These are phyloP conservation scores for Sprattus sprattus DNA, from an alignment of 2,113 vertebrate genomes.

Conservation along the genomic window DNA sequence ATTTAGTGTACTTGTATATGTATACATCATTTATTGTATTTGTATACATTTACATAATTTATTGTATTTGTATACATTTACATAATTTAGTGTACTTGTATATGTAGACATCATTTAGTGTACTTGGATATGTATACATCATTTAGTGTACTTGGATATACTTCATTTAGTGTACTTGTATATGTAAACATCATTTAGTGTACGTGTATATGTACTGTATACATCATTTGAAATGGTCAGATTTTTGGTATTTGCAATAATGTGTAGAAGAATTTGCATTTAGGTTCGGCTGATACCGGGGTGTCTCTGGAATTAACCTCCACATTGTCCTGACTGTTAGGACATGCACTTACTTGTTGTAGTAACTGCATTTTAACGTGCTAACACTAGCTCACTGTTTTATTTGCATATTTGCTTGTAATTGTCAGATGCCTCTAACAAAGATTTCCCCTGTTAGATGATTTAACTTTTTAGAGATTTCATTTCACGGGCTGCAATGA, in stretches of 20 bases:
- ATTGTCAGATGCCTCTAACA: background rate
- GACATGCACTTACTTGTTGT: slow-evolving; percentile 52
- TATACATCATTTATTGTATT: too few relatives aligned
- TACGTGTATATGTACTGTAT: background rate
- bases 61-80: too few relatives aligned
- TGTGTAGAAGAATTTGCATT: background rate
- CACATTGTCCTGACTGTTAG: slow-evolving; percentile 1
- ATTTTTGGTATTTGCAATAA: background rate
- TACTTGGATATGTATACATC: too few relatives aligned
- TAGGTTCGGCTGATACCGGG: background rate
- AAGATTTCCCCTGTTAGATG: background rate
- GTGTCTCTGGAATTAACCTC: background rate
- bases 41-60: too few relatives aligned
- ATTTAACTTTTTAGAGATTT: background rate
- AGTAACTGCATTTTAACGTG: slow-evolving; percentile 42
- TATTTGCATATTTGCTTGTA: background rate
- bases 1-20: too few relatives aligned
- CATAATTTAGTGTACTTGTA: too few relatives aligned
- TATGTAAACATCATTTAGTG: too few relatives aligned
- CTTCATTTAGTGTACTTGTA: too few relatives aligned
- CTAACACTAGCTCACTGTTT: slow-evolving; percentile 42
- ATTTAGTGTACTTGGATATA: too few relatives aligned
- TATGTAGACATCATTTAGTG: too few relatives aligned
- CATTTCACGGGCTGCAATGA: background rate
- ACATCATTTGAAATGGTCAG: background rate